phyloP scores from a whole-genome alignment of 2,888 invertebrate genomes.

The Eubasilissa splendida region DNA sequence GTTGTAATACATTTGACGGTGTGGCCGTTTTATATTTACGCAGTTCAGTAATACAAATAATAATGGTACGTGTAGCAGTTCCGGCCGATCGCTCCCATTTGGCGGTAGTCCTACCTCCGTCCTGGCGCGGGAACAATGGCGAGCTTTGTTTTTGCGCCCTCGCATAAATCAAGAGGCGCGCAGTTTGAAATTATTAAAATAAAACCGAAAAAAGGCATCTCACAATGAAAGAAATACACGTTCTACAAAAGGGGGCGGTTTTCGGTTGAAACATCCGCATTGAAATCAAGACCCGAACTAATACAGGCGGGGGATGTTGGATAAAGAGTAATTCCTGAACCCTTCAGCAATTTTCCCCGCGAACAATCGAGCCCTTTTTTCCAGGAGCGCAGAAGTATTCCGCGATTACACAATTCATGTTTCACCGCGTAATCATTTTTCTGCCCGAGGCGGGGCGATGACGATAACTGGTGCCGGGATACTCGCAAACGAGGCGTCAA shows the following conservation, averaged over 20 bases:
- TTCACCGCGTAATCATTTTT: conserved; percentile 24
- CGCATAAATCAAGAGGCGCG: conserved; percentile 57
- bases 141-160: conserved; percentile 56
- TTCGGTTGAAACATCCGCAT: conserved; percentile 51
- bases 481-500: background rate
- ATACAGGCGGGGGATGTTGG: conserved; percentile 45
- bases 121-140: conserved; percentile 50
- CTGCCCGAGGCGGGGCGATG: background rate
- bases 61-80: conserved; percentile 5
- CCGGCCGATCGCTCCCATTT: conserved; percentile 40
- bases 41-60: no score
- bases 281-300: conserved; percentile 52
- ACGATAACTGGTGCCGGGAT: background rate
- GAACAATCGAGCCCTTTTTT: conserved; percentile 39
- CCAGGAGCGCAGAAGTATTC: conserved; percentile 20
- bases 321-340: conserved; percentile 29
- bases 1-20: no score
- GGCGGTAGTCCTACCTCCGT: conserved; percentile 12
- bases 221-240: conserved; percentile 55
- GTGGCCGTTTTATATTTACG: no score
- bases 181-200: conserved; percentile 59
- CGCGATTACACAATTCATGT: conserved; percentile 35
- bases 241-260: conserved; percentile 46
- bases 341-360: conserved; percentile 19
- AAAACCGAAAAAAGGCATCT: conserved; percentile 55